Base-by-base conservation (phyloP, 2,797 vertebrate genomes). In the Cottoperca gobio region DNA sequence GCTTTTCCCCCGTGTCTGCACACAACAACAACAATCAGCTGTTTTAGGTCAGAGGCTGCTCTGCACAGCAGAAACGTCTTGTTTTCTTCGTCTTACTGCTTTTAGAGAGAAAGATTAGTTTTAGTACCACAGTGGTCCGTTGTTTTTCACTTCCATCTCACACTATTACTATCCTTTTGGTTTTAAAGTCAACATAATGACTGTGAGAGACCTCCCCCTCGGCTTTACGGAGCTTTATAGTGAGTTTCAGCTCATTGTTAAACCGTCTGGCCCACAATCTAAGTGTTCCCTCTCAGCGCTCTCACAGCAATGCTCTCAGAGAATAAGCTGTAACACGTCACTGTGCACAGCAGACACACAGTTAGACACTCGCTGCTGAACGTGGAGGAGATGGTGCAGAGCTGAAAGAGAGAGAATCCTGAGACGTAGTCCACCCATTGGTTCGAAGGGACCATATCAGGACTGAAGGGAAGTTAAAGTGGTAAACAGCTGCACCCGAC, bases 61-160 rank as follows among this genome's bases (percentile, higher is more conserved):
- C 61, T 39, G 46, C 54, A 72, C 61, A 71, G 70, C 5, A 53
- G 2, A 28, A 43, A 24, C 8, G 16, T 4, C 49, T 48, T 48
- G 23, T 62, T 62, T 69, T 19, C 14, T 28, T 21, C 2, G 21
- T 35, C 63, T 67, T 23, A 4, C 6, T 19, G 43, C 50, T 33
- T 40, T 23, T 40, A 40, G 13, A 73, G 24, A 16, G 28, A 35
- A 4, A 4, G 35, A 13, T 3, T 13, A 21, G n/a, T 53, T 26
- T 26, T 35, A 42, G 26, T 43, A 65, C 24, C 60, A 8, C 52
- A 13, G 24, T 4, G 46, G n/a, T 42, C 33, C 13, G 48, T 12
- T 64, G 59, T 14, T 65, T 8, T 45, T 24, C 31, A 3, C 43
- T 62, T 26, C 8, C 9, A 39, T 39, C 16, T 53, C 37, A 46